Base-by-base conservation (phyloP, 2,797 vertebrate genomes). In the Ctenochaetus hawaiiensis region DNA sequence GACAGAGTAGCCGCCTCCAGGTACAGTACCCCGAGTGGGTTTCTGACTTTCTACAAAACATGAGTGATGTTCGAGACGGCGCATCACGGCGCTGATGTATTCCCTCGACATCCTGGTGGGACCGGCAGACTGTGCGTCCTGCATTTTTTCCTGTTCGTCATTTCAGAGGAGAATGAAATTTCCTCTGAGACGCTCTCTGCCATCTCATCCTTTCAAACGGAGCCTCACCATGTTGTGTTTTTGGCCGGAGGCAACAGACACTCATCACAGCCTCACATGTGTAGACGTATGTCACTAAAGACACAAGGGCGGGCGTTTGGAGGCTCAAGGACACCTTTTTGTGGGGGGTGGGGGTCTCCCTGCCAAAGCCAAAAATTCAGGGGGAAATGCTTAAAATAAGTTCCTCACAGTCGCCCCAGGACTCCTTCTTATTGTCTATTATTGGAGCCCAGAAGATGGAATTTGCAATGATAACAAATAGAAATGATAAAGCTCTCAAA, bases 1-100 rank as follows among this genome's bases (percentile, higher is more conserved):
- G 79, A 86, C 83, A 86, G 87, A 91, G 81, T 68, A 78, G 70
- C 63, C 77, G 66, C 62, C 80, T 88, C 67, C 54, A 80, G 72
- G 80, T 81, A 77, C 61, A 59, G 61, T 51, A 67, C 83, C 86
- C 78, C 76, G 20, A 26, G 77, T 66, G 79, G 66, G 23, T 61
- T 23, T 71, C 51, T 66, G 72, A 79, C 68, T 82, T 71, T 70
- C 72, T 56, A 26, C 72, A 62, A 71, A 77, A 71, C 58, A 72
- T 54, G 58, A 90, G 70, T 71, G 83, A 86, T 78, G 75, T 44
- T 75, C 44, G 23, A 30, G 66, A 80, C 51, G 14, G n/a, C 0
- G 60, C 26, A 20, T 3, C 14, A n/a, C 5, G 72, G 20, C 57
- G 9, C 45, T 60, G 74, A 75, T 80, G 47, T 59, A 58, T 77